phyloP scores from a whole-genome alignment of 2,888 invertebrate genomes.

The Cecidostiba fungosa region DNA sequence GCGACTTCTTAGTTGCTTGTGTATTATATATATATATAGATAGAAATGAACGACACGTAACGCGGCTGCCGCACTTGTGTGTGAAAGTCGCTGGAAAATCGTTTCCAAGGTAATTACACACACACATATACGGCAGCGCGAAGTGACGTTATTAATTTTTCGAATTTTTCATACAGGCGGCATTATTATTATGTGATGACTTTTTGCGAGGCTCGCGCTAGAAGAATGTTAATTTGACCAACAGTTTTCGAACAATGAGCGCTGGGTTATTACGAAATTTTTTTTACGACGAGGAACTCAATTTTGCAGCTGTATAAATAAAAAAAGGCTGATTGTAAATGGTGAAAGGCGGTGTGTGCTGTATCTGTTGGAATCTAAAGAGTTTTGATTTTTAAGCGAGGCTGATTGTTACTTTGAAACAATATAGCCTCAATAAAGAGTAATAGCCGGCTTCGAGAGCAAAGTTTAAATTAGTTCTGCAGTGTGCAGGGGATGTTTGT shows the following conservation, averaged over 20 bases:
- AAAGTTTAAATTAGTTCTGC: conserved; percentile 43
- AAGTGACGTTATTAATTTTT: conserved; percentile 45
- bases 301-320: conserved; percentile 9
- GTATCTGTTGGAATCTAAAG: conserved; percentile 17
- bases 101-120: conserved; percentile 46
- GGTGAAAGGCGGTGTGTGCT: neutral
- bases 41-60: conserved; percentile 20
- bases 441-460: conserved; percentile 26
- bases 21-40: neutral
- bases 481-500: neutral
- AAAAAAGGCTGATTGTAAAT: conserved; percentile 11
- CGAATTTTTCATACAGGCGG: conserved; percentile 22
- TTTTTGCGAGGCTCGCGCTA: neutral
- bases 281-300: neutral
- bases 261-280: neutral
- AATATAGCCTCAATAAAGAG: conserved; percentile 23
- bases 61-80: neutral
- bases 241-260: conserved; percentile 33
- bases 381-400: conserved; percentile 34
- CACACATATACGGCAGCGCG: neutral
- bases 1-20: neutral
- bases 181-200: conserved; percentile 1
- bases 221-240: conserved; percentile 47
- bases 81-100: conserved; percentile 47
- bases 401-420: conserved; percentile 29